Base-by-base conservation (phyloP, 2,113 vertebrate genomes). In the Lasiurus borealis region DNA sequence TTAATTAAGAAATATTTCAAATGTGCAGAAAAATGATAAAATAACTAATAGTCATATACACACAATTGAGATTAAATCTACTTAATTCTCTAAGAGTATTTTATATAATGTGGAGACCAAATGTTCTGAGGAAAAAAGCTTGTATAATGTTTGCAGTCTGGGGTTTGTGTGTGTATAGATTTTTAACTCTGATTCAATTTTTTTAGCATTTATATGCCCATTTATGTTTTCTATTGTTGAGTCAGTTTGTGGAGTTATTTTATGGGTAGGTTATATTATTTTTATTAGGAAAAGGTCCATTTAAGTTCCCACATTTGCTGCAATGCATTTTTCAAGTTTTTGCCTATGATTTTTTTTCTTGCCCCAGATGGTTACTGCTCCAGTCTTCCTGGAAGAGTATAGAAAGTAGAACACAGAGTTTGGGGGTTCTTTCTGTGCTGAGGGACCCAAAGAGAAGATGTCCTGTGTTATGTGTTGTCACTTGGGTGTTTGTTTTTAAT, bases 401-500 rank as follows among this genome's bases (percentile, higher is more conserved):
- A 92, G 8, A 95, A 97, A 92, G 25, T 90, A 81, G 40, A 95
- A 85, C 46, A 80, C 8, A 31, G 69, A 88, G 8, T 90, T 62
- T 80, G 15, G 12, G 48, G 1, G 85, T 13, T 89, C 44, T 78
- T 8, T 87, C 16, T 88, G 44, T 85, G 25, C 16, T 52, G 4
- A 78, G 66, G 76, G 48, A 2, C 25, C 88, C 76, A 57, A 80
- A 84, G 25, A 85, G 29, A 76, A 85, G 9, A 76, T 90, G 66
- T 34, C 66, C 25, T 73, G 3, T 64, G n/a, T 90, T 68, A 87
- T 87, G 29, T 44, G 27, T 46, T 95, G 3, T 72, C 91, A 93
- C 21, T 59, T 69, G 64, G 69, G 44, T 71, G 92, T 72, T 95
- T 95, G 21, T 85, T 97, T 93, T 92, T 44, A 91, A 86, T 81